Conservation (phyloP, 2,797 vertebrate genomes). For the Lindbergichthys nudifrons region DNA sequence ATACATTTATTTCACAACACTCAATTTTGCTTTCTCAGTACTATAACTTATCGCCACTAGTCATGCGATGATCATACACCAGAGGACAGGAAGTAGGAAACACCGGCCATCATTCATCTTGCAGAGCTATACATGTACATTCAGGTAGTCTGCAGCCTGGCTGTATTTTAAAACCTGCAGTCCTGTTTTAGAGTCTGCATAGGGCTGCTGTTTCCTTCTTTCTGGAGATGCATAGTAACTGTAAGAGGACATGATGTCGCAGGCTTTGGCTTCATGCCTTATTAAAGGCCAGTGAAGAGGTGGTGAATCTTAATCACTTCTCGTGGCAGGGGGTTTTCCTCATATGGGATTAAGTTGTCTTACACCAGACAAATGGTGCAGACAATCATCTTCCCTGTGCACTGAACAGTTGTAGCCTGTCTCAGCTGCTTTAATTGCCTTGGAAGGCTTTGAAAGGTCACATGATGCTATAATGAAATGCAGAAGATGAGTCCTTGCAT, state of each 20-base stretch:
- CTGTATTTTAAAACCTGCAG: conserved; percentile 12
- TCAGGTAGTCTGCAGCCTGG: conserved; percentile 19
- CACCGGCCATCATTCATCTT: conserved; percentile 8
- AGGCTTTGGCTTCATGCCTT: conserved; percentile 31
- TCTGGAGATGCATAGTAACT: conserved; percentile 30
- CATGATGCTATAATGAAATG: background rate
- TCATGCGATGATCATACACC: conserved; percentile 19
- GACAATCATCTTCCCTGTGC: conserved; percentile 4
- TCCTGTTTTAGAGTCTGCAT: background rate
- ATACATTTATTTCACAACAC: background rate
- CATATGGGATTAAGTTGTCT: conserved; percentile 18
- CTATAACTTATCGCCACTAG: background rate
- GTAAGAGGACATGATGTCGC: conserved; percentile 20
- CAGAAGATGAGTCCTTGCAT: background rate
- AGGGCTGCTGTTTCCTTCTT: conserved; percentile 11
- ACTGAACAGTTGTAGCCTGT: background rate
- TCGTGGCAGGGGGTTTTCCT: background rate
- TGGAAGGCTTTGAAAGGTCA: background rate
- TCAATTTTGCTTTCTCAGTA: background rate
- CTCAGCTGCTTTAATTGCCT: conserved; percentile 3
- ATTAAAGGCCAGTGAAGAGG: conserved; percentile 31
- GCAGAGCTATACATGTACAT: conserved; percentile 15
- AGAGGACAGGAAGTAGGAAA: conserved; percentile 21
- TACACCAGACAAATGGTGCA: background rate
- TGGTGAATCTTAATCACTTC: conserved; percentile 52